Evolutionary conservation across 2,888 invertebrate species (phyloP).

Genomic region (Spilosoma lubricipeda): DNA sequence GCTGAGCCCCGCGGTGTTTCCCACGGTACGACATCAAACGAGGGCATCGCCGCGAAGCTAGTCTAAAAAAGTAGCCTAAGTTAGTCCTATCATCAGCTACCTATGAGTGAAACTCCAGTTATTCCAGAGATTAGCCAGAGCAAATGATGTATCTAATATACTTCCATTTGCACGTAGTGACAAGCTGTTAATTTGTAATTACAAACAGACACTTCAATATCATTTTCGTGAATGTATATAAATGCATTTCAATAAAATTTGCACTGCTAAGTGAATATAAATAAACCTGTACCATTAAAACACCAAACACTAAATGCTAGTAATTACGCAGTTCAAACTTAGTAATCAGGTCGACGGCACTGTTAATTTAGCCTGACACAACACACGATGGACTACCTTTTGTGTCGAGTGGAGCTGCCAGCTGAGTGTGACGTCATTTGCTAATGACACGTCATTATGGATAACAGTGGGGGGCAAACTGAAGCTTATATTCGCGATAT

Average conservation of each 20-base stretch:
- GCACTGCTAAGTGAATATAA: not conserved
- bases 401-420: conserved; percentile 28
- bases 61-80: too few relatives aligned
- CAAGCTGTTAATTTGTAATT: too few relatives aligned
- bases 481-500: conserved; percentile 5
- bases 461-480: not conserved
- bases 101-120: too few relatives aligned
- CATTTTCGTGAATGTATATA: not conserved
- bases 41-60: too few relatives aligned
- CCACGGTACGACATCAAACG: too few relatives aligned
- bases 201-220: too few relatives aligned
- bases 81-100: too few relatives aligned
- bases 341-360: conserved; percentile 37
- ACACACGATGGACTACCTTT: conserved; percentile 42
- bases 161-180: too few relatives aligned
- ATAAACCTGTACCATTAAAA: not conserved
- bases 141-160: too few relatives aligned
- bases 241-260: not conserved
- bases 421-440: conserved; percentile 30
- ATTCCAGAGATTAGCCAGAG: too few relatives aligned
- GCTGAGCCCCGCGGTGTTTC: too few relatives aligned
- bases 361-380: conserved; percentile 40
- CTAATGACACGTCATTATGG: conserved; percentile 28
- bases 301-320: not conserved
- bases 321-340: conserved; percentile 26